These are phyloP conservation scores for Dasysyrphus tricinctus DNA, from an alignment of 2,888 invertebrate genomes.

Conservation along the genomic window DNA sequence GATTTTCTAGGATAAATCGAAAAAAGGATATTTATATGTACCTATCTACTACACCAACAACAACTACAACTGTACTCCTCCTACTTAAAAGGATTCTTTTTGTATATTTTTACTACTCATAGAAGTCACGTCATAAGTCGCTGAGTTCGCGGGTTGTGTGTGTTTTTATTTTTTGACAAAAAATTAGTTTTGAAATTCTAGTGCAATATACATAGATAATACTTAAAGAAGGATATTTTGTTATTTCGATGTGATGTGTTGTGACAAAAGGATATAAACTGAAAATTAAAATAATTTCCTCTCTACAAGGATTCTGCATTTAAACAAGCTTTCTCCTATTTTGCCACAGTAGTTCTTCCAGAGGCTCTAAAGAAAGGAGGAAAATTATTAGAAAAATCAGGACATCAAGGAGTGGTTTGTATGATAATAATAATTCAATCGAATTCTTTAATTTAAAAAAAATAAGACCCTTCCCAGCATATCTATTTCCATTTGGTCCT, in stretches of 20 bases:
- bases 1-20: slow-evolving; percentile 22
- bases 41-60: slow-evolving; percentile 18
- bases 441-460: background rate
- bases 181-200: slow-evolving; percentile 28
- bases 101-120: slow-evolving; percentile 57
- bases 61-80: slow-evolving; percentile 29
- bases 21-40: slow-evolving; percentile 31
- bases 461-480: background rate
- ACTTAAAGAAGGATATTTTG: slow-evolving; percentile 39
- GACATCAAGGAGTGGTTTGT: slow-evolving; percentile 62
- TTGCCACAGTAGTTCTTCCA: slow-evolving; percentile 65
- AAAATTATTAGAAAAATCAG: slow-evolving; percentile 29
- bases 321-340: slow-evolving; percentile 58
- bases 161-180: slow-evolving; percentile 6
- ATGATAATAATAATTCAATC: slow-evolving; percentile 21
- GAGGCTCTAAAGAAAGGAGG: slow-evolving; percentile 24
- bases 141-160: slow-evolving; percentile 46
- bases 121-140: slow-evolving; percentile 33
- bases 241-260: slow-evolving; percentile 5
- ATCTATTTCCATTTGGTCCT: background rate
- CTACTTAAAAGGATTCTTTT: slow-evolving; percentile 39
- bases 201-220: slow-evolving; percentile 38
- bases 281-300: slow-evolving; percentile 39
- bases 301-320: slow-evolving; percentile 71
- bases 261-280: slow-evolving; percentile 36